Percentiles rank a stretch among this genome's conserved stretches.
These are phyloP conservation scores for Myripristis murdjan DNA, from an alignment of 2,797 vertebrate genomes.

Conservation along the genomic window DNA sequence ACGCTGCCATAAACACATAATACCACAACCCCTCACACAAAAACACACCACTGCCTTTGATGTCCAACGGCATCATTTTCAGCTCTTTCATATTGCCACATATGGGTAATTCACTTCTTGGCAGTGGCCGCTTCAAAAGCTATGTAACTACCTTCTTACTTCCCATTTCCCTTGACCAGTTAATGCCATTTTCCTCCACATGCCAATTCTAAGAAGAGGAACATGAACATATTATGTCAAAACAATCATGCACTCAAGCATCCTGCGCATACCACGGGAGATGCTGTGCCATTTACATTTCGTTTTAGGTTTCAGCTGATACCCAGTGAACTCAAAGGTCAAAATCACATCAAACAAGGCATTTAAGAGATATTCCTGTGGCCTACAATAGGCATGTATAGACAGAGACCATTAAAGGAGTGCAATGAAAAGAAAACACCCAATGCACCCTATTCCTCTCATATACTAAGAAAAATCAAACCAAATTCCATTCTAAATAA, in stretches of 20 bases:
- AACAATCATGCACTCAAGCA: background rate
- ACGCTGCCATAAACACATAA: conserved; percentile 52
- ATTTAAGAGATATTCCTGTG: too few relatives aligned
- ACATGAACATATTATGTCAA: conserved; percentile 36
- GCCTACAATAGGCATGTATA: too few relatives aligned
- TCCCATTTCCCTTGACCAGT: conserved; percentile 34
- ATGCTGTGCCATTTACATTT: too few relatives aligned
- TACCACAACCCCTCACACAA: conserved; percentile 16
- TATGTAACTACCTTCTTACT: conserved; percentile 59
- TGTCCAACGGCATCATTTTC: conserved; percentile 59
- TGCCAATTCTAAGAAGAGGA: conserved; percentile 16
- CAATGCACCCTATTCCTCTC: too few relatives aligned
- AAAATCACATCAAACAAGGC: too few relatives aligned
- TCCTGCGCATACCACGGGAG: background rate
- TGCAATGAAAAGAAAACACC: too few relatives aligned
- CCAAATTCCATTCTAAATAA: too few relatives aligned
- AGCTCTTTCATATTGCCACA: conserved; percentile 73
- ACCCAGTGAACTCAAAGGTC: background rate
- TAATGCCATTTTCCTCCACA: conserved; percentile 59
- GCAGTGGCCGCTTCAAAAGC: conserved; percentile 75
- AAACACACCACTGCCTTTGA: conserved; percentile 66
- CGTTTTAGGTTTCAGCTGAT: background rate
- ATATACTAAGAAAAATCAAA: too few relatives aligned
- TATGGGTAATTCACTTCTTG: conserved; percentile 76
- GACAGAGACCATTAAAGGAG: too few relatives aligned